Conservation (phyloP, 2,888 invertebrate genomes). For the Microplitis manilae region DNA sequence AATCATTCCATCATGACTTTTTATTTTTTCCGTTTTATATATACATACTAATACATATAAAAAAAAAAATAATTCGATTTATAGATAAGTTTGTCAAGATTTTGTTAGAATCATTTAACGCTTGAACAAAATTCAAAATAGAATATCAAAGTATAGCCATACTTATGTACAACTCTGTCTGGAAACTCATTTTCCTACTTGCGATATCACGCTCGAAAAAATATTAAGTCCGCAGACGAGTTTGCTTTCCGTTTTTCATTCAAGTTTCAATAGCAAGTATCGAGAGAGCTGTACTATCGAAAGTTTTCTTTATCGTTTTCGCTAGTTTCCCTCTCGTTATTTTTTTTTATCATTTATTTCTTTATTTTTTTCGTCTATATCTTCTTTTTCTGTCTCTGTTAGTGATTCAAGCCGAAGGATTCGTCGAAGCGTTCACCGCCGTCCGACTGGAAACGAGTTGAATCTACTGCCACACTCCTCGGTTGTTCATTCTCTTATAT, state of each 20-base stretch:
- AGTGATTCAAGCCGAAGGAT: slow-evolving; percentile 35
- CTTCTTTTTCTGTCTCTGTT: slow-evolving; percentile 11
- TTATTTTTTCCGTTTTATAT: neutral
- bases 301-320: slow-evolving; percentile 34
- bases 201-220: slow-evolving; percentile 37
- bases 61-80: slow-evolving; percentile 14
- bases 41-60: neutral
- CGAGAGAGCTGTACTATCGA: slow-evolving; percentile 26
- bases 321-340: neutral
- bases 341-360: neutral
- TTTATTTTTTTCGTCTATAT: neutral
- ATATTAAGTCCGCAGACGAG: slow-evolving; percentile 22
- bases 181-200: slow-evolving; percentile 36
- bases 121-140: slow-evolving; percentile 24
- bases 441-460: slow-evolving; percentile 41
- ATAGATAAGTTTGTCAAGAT: slow-evolving; percentile 9
- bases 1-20: neutral
- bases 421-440: slow-evolving; percentile 37
- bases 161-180: slow-evolving; percentile 5
- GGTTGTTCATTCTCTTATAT: slow-evolving; percentile 6
- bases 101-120: neutral
- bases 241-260: slow-evolving; percentile 35
- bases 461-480: slow-evolving; percentile 28
- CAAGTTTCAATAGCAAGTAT: slow-evolving; percentile 42
- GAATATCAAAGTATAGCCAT: slow-evolving; percentile 9